Evolutionary conservation across 2,113 vertebrate species (phyloP), one percentile per base, ranked within the genome.

Genomic region (Mesoclemmys tuberculata): DNA sequence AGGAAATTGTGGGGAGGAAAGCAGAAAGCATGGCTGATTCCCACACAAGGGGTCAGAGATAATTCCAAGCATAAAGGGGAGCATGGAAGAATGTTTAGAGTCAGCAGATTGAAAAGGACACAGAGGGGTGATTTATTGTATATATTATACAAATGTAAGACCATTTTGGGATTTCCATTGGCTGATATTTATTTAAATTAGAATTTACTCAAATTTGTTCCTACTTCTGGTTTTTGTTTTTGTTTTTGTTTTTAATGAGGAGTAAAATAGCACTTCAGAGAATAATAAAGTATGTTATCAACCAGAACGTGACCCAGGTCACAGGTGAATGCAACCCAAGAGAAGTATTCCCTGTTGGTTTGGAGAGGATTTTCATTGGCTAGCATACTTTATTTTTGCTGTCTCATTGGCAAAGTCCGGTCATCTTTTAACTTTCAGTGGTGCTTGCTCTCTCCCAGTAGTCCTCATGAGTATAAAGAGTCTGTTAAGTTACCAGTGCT

Each of bases 71-170:
- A 75, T 26, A 38, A 75, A 44, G 41, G 26, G 22, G 12, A 21
- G 10, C 21, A 75, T 44, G 21, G 71, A 44, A 75, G 11, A 75
- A 26, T 26, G 56, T 13, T 41, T 75, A 75, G 44, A 74, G 22
- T 24, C 21, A 75, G 38, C 10, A 44, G 18, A 44, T 13, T 35
- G 61, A n/a, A 68, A 68, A 58, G 56, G 64, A 14, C 4, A 48
- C 51, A 74, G 7, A 0, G 0, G 10, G 11, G n/a, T 44, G n/a
- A 29, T 31, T 24, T 24, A 46, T 9, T 21, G 80, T 2, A 44
- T 46, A 4, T 9, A 6, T 11, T 0, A 0, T 68, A 21, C 26
- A 56, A 71, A 56, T 74, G 10, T 10, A 2, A 58, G 56, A 58
- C 29, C 26, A 58, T 58, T 58, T 58, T 58, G 56, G 27, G 56